phyloP scores from a whole-genome alignment of 2,888 invertebrate species.

The Electrophaes corylata region DNA sequence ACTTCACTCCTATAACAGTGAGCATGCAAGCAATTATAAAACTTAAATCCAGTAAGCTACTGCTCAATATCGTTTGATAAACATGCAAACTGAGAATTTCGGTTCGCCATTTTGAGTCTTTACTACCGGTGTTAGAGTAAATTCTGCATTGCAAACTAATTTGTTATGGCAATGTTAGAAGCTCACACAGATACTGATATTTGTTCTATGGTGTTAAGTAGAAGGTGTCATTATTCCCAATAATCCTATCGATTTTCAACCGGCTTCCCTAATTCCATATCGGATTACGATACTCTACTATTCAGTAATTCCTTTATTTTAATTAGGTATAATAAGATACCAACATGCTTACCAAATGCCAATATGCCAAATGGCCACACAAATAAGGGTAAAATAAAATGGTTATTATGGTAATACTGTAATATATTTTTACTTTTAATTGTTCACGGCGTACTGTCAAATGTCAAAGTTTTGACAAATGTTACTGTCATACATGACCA shows the following conservation, averaged over 20 bases:
- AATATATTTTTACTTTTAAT: no score
- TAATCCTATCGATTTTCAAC: constrained; percentile 55
- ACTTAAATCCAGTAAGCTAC: not conserved
- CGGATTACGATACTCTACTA: constrained; percentile 41
- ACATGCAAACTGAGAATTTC: not conserved
- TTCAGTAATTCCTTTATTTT: constrained; percentile 6
- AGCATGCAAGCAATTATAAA: not conserved
- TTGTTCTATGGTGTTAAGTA: constrained; percentile 30
- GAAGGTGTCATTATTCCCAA: constrained; percentile 51
- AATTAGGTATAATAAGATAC: not conserved
- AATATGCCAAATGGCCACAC: no score
- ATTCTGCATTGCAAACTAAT: not conserved
- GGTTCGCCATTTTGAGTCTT: not conserved
- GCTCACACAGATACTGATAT: not conserved
- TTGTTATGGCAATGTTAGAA: not conserved
- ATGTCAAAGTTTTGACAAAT: no score
- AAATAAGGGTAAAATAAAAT: no score
- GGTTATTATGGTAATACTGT: no score
- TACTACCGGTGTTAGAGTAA: not conserved
- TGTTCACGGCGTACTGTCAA: no score
- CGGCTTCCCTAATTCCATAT: constrained; percentile 57
- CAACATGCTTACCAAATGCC: no score
- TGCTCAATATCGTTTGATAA: not conserved
- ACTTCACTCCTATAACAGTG: not conserved
- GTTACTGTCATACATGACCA: no score